phyloP scores from a whole-genome alignment of 2,113 vertebrate species.

The Melanerpes aurifrons region DNA sequence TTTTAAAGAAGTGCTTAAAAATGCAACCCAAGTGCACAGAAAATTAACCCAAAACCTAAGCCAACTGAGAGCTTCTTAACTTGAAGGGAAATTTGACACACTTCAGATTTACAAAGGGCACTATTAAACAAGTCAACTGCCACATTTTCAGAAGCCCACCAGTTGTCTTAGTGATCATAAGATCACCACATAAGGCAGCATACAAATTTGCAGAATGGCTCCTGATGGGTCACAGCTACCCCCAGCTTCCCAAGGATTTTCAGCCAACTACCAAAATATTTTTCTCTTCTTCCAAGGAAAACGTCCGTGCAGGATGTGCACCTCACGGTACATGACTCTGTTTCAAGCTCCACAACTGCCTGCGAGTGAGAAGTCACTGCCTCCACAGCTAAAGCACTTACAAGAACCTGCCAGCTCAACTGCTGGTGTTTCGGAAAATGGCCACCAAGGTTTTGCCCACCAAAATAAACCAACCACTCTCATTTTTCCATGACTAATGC shows the following conservation, averaged over 20 bases:
- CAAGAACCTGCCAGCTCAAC: neutral
- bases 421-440: neutral
- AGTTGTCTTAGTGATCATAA: neutral
- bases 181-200: rapidly evolving
- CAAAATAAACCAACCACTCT: neutral
- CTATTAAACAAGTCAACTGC: neutral
- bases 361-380: neutral
- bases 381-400: neutral
- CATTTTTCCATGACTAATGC: neutral
- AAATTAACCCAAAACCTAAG: constrained; percentile 12
- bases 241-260: neutral
- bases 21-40: neutral
- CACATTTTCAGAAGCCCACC: neutral
- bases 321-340: neutral
- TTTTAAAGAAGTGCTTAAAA: constrained; percentile 2
- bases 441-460: neutral
- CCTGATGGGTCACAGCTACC: neutral
- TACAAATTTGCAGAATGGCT: neutral
- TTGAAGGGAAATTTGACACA: neutral
- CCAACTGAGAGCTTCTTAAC: neutral
- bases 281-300: neutral
- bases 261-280: neutral
- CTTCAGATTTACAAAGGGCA: neutral
- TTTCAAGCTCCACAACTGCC: neutral
- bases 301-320: neutral